A percentile compares a stretch with the other conserved stretches of the same genome.
Evolutionary conservation across 1,140 invertebrate species (phyloP).

Genomic region (Akabosia matsudoensis): DNA sequence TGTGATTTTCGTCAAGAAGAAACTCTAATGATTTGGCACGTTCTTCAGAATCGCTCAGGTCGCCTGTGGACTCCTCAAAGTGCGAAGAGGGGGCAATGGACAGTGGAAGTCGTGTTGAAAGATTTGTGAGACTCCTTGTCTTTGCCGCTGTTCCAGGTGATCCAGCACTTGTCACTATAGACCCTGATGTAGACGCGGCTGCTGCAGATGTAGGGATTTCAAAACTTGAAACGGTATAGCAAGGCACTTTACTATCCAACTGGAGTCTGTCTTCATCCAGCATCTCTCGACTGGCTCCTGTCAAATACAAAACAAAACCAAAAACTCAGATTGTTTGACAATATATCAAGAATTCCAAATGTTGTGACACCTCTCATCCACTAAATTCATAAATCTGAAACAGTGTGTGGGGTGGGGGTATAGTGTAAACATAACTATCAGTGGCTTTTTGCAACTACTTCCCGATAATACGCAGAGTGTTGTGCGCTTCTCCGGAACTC

Average conservation of each 20-base stretch:
- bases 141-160: conserved; percentile 38
- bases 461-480: too few species aligned
- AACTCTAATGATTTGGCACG: conserved; percentile 46
- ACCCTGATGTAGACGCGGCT: conserved; percentile 19
- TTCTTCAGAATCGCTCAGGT: conserved; percentile 40
- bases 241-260: conserved; percentile 33
- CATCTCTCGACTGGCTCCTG: conserved; percentile 44
- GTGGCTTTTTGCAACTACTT: background rate
- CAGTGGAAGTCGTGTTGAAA: conserved; percentile 34
- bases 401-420: too few species aligned
- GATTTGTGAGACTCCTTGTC: conserved; percentile 43
- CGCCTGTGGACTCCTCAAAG: background rate
- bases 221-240: conserved; percentile 9
- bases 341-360: too few species aligned
- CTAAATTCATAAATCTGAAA: background rate
- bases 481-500: too few species aligned
- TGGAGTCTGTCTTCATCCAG: conserved; percentile 30
- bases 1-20: conserved; percentile 45
- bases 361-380: background rate
- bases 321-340: background rate
- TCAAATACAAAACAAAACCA: background rate
- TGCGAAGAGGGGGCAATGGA: conserved; percentile 35
- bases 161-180: background rate
- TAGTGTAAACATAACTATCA: background rate
- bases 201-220: conserved; percentile 29